A percentile compares a stretch with the other conserved stretches of the same genome.
phyloP scores from a whole-genome alignment of 1,140 invertebrate species.

The Anoplolepis gracilipes region DNA sequence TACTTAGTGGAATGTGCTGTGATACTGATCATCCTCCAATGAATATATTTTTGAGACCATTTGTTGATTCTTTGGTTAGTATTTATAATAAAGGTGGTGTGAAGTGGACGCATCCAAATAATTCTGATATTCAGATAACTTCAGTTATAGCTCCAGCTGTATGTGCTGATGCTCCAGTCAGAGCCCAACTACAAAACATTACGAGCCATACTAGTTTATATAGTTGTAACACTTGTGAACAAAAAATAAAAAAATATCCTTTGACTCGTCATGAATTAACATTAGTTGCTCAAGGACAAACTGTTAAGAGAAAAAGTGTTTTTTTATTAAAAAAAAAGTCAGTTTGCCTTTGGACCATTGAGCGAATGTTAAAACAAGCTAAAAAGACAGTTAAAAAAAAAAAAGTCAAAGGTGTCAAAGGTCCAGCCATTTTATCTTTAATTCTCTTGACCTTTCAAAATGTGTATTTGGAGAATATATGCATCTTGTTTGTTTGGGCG shows the following conservation, averaged over 20 bases:
- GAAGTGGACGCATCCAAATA: background rate
- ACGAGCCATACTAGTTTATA: no score
- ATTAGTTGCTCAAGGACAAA: background rate
- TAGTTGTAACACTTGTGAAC: background rate
- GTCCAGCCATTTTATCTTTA: no score
- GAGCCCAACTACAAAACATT: no score
- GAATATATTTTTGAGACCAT: no score
- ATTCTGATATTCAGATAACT: background rate
- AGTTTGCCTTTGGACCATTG: background rate
- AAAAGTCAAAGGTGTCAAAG: no score
- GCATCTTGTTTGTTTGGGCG: no score
- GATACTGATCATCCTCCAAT: background rate
- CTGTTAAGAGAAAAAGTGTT: background rate
- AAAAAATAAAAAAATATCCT: background rate
- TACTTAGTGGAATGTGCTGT: background rate
- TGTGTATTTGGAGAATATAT: no score
- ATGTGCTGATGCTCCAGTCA: no score
- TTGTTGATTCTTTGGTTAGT: background rate
- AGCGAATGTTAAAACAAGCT: conserved; percentile 1
- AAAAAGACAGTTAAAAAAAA: no score
- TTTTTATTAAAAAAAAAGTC: background rate
- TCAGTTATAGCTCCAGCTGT: no score
- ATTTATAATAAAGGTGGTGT: background rate
- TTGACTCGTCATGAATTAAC: background rate
- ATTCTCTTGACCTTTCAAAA: no score